Conservation (phyloP, 1,140 invertebrate species). For the Pararge aegeria region DNA sequence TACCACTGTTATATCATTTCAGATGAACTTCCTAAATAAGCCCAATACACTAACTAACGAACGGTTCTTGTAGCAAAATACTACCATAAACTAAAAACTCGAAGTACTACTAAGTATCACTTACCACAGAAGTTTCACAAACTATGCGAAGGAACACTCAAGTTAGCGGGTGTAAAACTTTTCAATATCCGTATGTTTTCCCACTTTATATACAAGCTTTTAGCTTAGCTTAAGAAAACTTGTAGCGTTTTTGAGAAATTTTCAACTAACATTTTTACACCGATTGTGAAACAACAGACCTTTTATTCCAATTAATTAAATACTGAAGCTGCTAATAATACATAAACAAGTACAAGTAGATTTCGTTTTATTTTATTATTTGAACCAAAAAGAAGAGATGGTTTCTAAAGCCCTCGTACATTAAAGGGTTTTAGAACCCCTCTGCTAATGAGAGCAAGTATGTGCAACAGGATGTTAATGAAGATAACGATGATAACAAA, state of each 20-base stretch:
- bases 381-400: no score
- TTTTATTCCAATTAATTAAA: no score
- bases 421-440: no score
- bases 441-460: no score
- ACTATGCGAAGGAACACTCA: slow-evolving; percentile 7
- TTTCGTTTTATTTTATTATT: no score
- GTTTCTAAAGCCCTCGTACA: no score
- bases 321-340: no score
- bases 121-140: slow-evolving; percentile 8
- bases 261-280: neutral
- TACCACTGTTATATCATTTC: no score
- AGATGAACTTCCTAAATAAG: neutral
- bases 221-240: neutral
- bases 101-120: slow-evolving; percentile 2
- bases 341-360: no score
- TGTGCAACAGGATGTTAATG: no score
- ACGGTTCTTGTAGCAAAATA: slow-evolving; percentile 7
- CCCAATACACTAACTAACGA: neutral
- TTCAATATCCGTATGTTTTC: slow-evolving; percentile 6
- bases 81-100: slow-evolving; percentile 6
- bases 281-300: no score
- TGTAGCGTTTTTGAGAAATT: neutral
- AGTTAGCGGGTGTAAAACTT: slow-evolving; percentile 5
- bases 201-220: neutral
- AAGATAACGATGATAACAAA: no score